phyloP scores from a whole-genome alignment of 2,888 invertebrate species.

The Ypsolopha scabrella region DNA sequence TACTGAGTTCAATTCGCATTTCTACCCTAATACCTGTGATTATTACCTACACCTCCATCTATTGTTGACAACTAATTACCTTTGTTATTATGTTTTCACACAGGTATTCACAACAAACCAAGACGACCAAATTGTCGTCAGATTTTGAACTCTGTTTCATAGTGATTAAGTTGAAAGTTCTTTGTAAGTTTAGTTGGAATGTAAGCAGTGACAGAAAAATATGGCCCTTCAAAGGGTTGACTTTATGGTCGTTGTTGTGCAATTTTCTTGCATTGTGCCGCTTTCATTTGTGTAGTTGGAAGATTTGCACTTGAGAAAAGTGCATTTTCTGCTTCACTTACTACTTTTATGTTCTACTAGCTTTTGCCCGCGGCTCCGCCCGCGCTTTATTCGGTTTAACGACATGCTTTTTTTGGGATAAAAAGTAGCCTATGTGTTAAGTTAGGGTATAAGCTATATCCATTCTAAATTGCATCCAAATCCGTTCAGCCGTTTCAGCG shows the following conservation, averaged over 20 bases:
- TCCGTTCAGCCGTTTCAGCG: too few species aligned
- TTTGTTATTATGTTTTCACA: slow-evolving; percentile 42
- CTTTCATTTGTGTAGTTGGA: slow-evolving; percentile 15
- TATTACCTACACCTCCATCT: slow-evolving; percentile 29
- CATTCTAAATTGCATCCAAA: too few species aligned
- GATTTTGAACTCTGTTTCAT: slow-evolving; percentile 14
- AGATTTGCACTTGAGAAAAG: slow-evolving; percentile 8
- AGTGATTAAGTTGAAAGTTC: not conserved
- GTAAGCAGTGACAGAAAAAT: slow-evolving; percentile 43
- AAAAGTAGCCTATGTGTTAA: too few species aligned
- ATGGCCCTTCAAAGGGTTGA: slow-evolving; percentile 65
- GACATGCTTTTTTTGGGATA: too few species aligned
- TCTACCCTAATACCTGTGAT: slow-evolving; percentile 47
- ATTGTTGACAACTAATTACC: slow-evolving; percentile 56
- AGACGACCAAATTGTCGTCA: not conserved
- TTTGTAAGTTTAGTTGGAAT: slow-evolving; percentile 7
- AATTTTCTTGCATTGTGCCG: slow-evolving; percentile 54
- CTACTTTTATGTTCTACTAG: too few species aligned
- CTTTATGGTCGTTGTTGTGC: slow-evolving; percentile 61
- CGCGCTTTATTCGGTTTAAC: too few species aligned
- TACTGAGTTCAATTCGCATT: slow-evolving; percentile 35
- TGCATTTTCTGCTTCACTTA: too few species aligned
- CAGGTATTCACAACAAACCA: slow-evolving; percentile 17
- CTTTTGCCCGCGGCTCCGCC: too few species aligned
- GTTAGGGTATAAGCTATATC: too few species aligned